Conservation (phyloP, 2,888 invertebrate genomes). For the Caenorhabditis macrosperma region DNA sequence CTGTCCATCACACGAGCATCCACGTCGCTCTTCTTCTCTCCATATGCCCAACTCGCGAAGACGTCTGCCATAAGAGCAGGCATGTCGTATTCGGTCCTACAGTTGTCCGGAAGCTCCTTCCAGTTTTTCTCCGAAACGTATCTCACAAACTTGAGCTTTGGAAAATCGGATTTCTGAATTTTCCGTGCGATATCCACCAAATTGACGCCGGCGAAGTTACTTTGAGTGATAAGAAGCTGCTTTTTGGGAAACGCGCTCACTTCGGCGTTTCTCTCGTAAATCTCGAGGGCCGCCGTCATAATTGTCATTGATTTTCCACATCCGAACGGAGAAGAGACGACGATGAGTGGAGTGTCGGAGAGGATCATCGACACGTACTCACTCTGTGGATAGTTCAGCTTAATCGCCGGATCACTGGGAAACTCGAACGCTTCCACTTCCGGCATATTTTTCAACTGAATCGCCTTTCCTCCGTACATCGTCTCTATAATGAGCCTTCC, state of each 20-base stretch:
- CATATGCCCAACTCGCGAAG: background rate
- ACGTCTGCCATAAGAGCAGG: slow-evolving; percentile 12
- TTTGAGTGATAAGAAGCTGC: slow-evolving; percentile 35
- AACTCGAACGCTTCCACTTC: background rate
- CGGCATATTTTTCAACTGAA: background rate
- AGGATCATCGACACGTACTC: slow-evolving; percentile 43
- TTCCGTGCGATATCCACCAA: slow-evolving; percentile 16
- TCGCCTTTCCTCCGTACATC: slow-evolving; percentile 14
- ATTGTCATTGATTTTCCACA: slow-evolving; percentile 46
- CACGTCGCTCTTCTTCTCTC: background rate
- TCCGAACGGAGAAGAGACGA: slow-evolving; percentile 36
- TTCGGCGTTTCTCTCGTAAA: background rate
- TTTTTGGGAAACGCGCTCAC: too few relatives aligned
- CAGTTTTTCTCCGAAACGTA: slow-evolving; percentile 32
- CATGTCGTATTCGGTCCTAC: slow-evolving; percentile 25
- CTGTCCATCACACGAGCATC: too few relatives aligned
- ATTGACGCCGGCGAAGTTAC: slow-evolving; percentile 40
- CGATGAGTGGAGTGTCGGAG: slow-evolving; percentile 11
- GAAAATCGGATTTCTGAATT: background rate
- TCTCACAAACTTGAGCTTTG: slow-evolving; percentile 5
- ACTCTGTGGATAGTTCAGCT: slow-evolving; percentile 17
- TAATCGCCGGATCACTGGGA: background rate
- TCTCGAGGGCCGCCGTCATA: slow-evolving; percentile 26
- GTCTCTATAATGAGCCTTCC: slow-evolving; percentile 30
- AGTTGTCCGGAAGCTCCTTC: slow-evolving; percentile 16